Percentiles rank a stretch among this genome's conserved stretches.
Conservation (phyloP, 2,888 invertebrate genomes). For the Pristionchus fissidentatus region DNA sequence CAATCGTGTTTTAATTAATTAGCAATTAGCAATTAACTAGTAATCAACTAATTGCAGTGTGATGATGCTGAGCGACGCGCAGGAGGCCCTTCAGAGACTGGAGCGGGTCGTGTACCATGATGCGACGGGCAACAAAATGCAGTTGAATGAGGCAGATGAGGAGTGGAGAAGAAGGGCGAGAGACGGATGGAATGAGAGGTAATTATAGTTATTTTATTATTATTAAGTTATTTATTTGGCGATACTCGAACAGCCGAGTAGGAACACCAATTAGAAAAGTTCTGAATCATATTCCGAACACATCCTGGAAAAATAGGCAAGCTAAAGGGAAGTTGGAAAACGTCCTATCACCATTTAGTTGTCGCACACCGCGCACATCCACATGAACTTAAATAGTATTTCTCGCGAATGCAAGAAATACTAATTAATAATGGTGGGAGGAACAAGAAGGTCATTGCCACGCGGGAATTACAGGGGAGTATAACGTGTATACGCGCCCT, state of each 20-base stretch:
- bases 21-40: neutral
- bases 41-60: conserved; percentile 24
- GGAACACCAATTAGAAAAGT: neutral
- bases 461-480: too few relatives aligned
- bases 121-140: neutral
- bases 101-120: conserved; percentile 7
- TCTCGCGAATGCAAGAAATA: too few relatives aligned
- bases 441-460: too few relatives aligned
- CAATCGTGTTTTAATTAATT: neutral
- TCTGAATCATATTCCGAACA: too few relatives aligned
- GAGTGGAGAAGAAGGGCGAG: neutral
- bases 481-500: too few relatives aligned
- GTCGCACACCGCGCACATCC: too few relatives aligned
- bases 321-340: too few relatives aligned
- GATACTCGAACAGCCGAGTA: neutral
- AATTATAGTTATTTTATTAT: neutral
- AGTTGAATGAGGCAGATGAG: neutral
- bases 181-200: conserved; percentile 24
- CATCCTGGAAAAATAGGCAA: too few relatives aligned
- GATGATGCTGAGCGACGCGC: conserved; percentile 44
- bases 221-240: too few relatives aligned
- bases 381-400: too few relatives aligned
- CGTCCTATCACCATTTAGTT: too few relatives aligned
- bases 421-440: too few relatives aligned
- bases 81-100: conserved; percentile 30